These are phyloP conservation scores for Heliconius eleuchia DNA, from an alignment of 1,140 invertebrate genomes.

Conservation along the genomic window DNA sequence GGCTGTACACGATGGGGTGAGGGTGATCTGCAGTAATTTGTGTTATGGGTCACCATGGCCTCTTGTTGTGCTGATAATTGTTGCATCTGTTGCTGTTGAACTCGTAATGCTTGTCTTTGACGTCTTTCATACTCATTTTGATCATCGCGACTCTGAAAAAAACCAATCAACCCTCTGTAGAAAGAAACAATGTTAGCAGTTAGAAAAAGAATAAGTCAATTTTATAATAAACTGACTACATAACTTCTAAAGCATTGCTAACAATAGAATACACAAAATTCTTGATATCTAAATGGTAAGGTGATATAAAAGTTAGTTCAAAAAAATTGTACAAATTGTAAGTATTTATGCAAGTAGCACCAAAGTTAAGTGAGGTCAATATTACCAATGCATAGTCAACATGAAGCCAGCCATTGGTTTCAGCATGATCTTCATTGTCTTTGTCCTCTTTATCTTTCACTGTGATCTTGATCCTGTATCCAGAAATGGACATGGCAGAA, in stretches of 20 bases:
- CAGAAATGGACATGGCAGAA: constrained; percentile 93
- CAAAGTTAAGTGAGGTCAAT: neutral
- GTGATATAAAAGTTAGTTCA: too few relatives aligned
- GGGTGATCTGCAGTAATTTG: constrained; percentile 84
- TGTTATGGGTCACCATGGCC: constrained; percentile 82
- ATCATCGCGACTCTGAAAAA: constrained; percentile 89
- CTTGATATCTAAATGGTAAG: too few relatives aligned
- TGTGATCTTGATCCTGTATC: constrained; percentile 92
- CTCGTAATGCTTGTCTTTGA: constrained; percentile 89
- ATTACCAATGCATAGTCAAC: constrained; percentile 94
- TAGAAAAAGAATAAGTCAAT: too few relatives aligned
- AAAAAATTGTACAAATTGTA: too few relatives aligned
- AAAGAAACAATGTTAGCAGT: neutral
- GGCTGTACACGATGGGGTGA: constrained; percentile 65
- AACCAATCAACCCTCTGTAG: constrained; percentile 38
- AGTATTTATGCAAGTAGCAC: neutral
- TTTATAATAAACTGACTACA: too few relatives aligned
- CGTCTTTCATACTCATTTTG: constrained; percentile 94
- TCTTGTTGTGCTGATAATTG: constrained; percentile 65
- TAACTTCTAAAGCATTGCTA: too few relatives aligned
- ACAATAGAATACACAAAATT: too few relatives aligned
- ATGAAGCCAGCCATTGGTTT: constrained; percentile 91
- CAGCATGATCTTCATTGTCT: constrained; percentile 84
- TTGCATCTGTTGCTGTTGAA: constrained; percentile 83
- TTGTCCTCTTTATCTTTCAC: constrained; percentile 79